phyloP scores from a whole-genome alignment of 1,140 invertebrate genomes.

The Galleria mellonella region DNA sequence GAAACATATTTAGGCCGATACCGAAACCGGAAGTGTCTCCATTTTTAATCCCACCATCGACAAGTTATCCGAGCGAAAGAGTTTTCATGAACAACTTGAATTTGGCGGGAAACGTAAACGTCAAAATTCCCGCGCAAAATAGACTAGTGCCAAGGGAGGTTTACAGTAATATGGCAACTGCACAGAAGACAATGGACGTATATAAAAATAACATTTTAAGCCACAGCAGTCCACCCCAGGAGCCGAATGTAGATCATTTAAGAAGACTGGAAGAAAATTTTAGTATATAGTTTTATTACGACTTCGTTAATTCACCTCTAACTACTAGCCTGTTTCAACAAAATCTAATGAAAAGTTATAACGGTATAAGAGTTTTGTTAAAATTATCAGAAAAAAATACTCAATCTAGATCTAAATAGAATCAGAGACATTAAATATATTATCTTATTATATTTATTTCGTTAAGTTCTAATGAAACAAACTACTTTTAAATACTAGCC shows the following conservation, averaged over 20 bases:
- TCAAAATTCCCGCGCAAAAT: conserved; percentile 56
- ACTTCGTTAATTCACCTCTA: too few species aligned
- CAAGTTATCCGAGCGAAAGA: conserved; percentile 42
- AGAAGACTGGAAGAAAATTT: conserved; percentile 68
- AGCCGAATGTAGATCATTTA: conserved; percentile 60
- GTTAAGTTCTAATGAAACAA: too few species aligned
- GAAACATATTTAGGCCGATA: conserved; percentile 37
- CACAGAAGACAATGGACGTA: conserved; percentile 47
- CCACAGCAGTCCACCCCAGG: conserved; percentile 36
- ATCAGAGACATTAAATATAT: too few species aligned
- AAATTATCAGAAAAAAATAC: too few species aligned
- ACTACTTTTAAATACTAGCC: too few species aligned
- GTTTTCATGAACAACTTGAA: conserved; percentile 33
- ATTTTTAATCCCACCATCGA: conserved; percentile 30
- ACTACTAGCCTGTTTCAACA: too few species aligned
- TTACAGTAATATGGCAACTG: conserved; percentile 51
- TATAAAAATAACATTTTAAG: conserved; percentile 67
- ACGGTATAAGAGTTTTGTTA: too few species aligned
- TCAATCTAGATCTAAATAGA: too few species aligned
- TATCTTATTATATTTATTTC: too few species aligned
- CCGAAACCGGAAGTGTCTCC: conserved; percentile 48
- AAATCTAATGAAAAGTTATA: too few species aligned
- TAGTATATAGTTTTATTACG: too few species aligned
- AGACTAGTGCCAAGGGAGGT: conserved; percentile 47
- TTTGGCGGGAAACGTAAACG: conserved; percentile 24